These are phyloP conservation scores for Trachymyrmex septentrionalis DNA, from an alignment of 1,140 invertebrate genomes.

Conservation along the genomic window DNA sequence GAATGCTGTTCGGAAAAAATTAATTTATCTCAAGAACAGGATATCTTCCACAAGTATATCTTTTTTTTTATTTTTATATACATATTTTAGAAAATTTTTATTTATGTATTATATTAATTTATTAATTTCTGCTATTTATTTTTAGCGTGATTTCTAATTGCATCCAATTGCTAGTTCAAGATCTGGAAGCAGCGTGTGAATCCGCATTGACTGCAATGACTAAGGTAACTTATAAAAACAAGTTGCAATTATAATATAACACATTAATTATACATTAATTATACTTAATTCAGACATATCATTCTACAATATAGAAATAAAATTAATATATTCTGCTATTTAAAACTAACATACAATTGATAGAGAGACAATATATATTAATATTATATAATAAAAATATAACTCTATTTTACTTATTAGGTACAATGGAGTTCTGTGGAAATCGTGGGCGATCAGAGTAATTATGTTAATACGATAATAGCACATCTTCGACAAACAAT, in stretches of 20 bases:
- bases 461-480: conserved; percentile 96
- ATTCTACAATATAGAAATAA: background rate
- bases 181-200: conserved; percentile 98
- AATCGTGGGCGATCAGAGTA: conserved; percentile 98
- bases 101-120: background rate
- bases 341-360: background rate
- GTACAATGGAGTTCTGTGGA: conserved; percentile 97
- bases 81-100: background rate
- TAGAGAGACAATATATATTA: background rate
- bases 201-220: conserved; percentile 96
- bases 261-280: conserved; percentile 11
- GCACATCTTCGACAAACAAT: conserved; percentile 95
- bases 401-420: conserved; percentile 82
- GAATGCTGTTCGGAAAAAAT: conserved; percentile 91
- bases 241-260: background rate
- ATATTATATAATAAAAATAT: background rate
- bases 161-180: conserved; percentile 97
- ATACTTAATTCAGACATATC: conserved; percentile 33
- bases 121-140: conserved; percentile 70
- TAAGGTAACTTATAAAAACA: conserved; percentile 88
- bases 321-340: conserved; percentile 22
- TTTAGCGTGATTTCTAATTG: conserved; percentile 95
- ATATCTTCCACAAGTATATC: conserved; percentile 94
- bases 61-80: conserved; percentile 5
- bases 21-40: conserved; percentile 96